Evolutionary conservation across 2,797 vertebrate genomes (phyloP).

Genomic region (Sandelia bainsii): DNA sequence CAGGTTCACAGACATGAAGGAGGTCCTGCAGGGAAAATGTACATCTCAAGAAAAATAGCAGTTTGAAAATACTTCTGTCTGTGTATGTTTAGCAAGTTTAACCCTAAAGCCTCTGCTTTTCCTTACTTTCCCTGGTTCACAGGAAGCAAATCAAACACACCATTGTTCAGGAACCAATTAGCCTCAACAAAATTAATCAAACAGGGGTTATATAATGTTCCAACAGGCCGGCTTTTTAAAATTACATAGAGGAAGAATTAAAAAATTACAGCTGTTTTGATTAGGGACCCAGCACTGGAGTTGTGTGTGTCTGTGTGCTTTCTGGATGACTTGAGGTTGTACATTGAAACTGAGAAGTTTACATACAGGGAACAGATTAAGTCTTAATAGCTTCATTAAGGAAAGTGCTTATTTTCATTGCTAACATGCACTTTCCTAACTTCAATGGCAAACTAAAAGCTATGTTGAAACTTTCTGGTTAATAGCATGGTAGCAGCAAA

Average conservation of each 20-base stretch:
- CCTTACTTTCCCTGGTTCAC: conserved; percentile 28
- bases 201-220: conserved; percentile 45
- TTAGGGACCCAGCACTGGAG: too few relatives aligned
- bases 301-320: too few relatives aligned
- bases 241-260: conserved; percentile 40
- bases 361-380: neutral
- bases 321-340: neutral
- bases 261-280: neutral
- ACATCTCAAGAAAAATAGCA: conserved; percentile 13
- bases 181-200: conserved; percentile 57
- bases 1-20: conserved; percentile 22
- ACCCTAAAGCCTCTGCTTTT: conserved; percentile 21
- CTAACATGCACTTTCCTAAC: neutral
- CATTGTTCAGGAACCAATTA: conserved; percentile 57
- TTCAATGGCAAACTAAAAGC: neutral
- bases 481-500: neutral
- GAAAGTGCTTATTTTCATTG: neutral
- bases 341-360: conserved; percentile 2
- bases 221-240: conserved; percentile 42
- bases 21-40: conserved; percentile 16
- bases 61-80: conserved; percentile 14
- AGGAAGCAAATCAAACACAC: conserved; percentile 52
- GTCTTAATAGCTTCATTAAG: conserved; percentile 3
- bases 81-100: conserved; percentile 31
- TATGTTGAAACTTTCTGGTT: neutral